Percentiles rank a stretch among this genome's conserved stretches.
Evolutionary conservation across 2,113 vertebrate genomes (phyloP).

Genomic region (Hyperopisus bebe): DNA sequence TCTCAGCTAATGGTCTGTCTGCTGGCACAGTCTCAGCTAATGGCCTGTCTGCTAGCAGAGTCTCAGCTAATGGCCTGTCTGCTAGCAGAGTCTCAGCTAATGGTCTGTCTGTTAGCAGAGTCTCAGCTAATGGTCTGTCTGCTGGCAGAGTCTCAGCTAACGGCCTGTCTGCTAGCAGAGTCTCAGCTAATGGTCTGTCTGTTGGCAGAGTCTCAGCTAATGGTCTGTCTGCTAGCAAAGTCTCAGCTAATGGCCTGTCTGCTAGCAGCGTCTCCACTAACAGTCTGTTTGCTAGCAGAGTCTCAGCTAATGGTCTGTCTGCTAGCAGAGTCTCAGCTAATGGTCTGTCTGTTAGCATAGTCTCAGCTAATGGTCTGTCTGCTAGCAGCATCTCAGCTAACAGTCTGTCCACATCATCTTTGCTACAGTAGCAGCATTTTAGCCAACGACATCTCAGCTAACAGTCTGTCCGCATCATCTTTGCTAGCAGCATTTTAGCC

Average conservation of each 20-base stretch:
- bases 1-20: neutral
- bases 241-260: neutral
- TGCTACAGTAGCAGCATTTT: neutral
- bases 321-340: neutral
- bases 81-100: neutral
- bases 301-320: neutral
- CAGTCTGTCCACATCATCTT: neutral
- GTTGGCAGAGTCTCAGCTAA: neutral
- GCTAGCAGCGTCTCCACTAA: neutral
- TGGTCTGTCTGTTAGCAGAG: neutral
- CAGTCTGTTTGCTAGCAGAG: neutral
- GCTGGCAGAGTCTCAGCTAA: neutral
- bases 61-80: neutral
- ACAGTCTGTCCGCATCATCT: neutral
- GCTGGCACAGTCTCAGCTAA: neutral
- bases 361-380: no score
- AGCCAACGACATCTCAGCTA: neutral
- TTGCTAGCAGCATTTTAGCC: neutral
- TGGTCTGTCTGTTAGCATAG: neutral
- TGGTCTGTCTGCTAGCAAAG: neutral
- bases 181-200: neutral
- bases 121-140: neutral
- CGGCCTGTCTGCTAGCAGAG: neutral
- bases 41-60: neutral
- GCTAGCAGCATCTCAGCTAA: no score